A percentile compares a stretch with the other conserved stretches of the same genome.
Evolutionary conservation across 1,140 invertebrate genomes (phyloP).

Genomic region (Papilio polytes): DNA sequence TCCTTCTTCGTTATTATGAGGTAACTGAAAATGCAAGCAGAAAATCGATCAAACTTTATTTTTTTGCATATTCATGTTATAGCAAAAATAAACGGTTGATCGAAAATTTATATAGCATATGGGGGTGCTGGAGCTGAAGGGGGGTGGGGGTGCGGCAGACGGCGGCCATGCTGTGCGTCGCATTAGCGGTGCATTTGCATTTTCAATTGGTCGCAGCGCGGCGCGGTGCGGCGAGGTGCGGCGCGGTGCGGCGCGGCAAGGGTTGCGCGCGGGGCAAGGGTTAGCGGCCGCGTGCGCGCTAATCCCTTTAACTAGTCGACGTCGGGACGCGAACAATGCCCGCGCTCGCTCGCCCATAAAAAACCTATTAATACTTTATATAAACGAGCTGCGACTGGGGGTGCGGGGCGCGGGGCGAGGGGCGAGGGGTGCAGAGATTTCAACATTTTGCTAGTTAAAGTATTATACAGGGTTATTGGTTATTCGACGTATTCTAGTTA

Average conservation of each 20-base stretch:
- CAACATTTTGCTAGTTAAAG: neutral
- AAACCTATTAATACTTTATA: conserved; percentile 33
- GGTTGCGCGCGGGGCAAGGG: conserved; percentile 12
- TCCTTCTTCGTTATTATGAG: no score
- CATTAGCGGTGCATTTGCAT: conserved; percentile 73
- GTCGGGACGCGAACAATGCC: conserved; percentile 21
- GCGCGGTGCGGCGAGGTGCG: conserved; percentile 31
- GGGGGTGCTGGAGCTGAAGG: neutral
- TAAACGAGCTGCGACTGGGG: neutral
- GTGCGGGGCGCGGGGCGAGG: conserved; percentile 20
- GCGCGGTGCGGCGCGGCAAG: conserved; percentile 32
- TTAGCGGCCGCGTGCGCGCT: conserved; percentile 20
- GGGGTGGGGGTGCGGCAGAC: neutral
- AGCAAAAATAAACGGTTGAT: no score
- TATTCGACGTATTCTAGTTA: neutral
- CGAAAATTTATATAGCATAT: no score
- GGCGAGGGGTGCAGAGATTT: conserved; percentile 17
- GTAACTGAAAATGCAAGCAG: no score
- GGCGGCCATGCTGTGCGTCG: conserved; percentile 54
- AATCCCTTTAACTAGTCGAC: conserved; percentile 23
- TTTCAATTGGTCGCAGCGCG: conserved; percentile 58
- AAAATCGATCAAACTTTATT: no score
- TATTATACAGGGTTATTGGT: no score
- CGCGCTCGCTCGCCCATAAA: conserved; percentile 19
- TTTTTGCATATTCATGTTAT: no score